Evolutionary conservation across 2,888 invertebrate genomes (phyloP).

Genomic region (Drosophila subsilvestris): DNA sequence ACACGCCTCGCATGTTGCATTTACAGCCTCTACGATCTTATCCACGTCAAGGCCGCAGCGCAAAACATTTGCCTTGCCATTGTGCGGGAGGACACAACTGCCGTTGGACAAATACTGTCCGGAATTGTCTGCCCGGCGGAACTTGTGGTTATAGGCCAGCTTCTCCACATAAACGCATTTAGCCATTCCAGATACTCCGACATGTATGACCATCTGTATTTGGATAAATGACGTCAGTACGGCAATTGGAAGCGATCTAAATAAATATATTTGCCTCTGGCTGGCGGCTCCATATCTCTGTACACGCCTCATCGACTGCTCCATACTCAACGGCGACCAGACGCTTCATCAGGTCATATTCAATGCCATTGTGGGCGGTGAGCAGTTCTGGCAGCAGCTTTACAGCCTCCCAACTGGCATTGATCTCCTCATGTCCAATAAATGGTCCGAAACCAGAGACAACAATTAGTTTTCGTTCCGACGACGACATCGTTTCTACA

Average conservation of each 20-base stretch:
- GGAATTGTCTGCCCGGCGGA: conserved; percentile 79
- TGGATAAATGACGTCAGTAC: conserved; percentile 9
- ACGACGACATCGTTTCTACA: conserved; percentile 55
- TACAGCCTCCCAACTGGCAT: conserved; percentile 92
- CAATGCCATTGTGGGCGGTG: conserved; percentile 75
- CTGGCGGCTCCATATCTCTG: conserved; percentile 87
- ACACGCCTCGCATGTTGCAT: conserved; percentile 66
- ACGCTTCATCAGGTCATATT: conserved; percentile 85
- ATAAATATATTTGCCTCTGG: conserved; percentile 85
- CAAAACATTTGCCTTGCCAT: conserved; percentile 62
- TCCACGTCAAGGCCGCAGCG: conserved; percentile 81
- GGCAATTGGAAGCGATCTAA: conserved; percentile 16
- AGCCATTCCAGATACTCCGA: conserved; percentile 82
- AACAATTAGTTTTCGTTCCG: conserved; percentile 80
- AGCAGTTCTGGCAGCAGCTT: conserved; percentile 85
- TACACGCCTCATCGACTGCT: conserved; percentile 86
- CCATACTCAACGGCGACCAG: conserved; percentile 88
- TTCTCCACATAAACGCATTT: conserved; percentile 82
- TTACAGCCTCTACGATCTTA: conserved; percentile 84
- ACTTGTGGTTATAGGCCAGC: conserved; percentile 82
- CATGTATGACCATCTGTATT: conserved; percentile 82
- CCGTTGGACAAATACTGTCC: conserved; percentile 69
- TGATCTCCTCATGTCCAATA: conserved; percentile 86
- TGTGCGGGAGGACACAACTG: conserved; percentile 60
- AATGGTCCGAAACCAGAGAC: conserved; percentile 93